Percentiles rank a stretch among this genome's conserved stretches.
phyloP scores from a whole-genome alignment of 2,888 invertebrate genomes.

The Apodemia duryi region DNA sequence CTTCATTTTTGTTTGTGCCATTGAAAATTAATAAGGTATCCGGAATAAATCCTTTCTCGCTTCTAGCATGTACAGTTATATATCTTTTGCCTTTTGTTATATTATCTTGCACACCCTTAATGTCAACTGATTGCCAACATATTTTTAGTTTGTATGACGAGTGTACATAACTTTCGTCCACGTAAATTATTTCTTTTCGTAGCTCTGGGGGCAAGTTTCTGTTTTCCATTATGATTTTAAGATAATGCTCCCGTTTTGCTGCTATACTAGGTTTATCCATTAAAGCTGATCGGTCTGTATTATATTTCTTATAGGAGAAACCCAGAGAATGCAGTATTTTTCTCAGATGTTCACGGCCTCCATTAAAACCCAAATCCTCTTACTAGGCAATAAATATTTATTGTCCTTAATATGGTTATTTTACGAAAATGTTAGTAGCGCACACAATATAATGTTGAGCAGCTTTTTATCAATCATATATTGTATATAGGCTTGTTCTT shows the following conservation, averaged over 20 bases:
- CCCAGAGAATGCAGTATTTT: conserved; percentile 24
- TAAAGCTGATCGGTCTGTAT: conserved; percentile 20
- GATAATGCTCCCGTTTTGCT: conserved; percentile 24
- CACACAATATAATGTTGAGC: background rate
- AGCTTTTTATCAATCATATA: background rate
- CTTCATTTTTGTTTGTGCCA: conserved; percentile 30
- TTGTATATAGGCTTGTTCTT: too few relatives aligned
- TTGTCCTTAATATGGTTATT: too few relatives aligned
- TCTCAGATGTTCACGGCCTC: conserved; percentile 24
- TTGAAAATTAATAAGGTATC: conserved; percentile 32
- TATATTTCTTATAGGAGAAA: conserved; percentile 26
- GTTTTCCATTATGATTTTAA: conserved; percentile 22
- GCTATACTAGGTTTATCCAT: conserved; percentile 26
- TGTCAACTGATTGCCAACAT: conserved; percentile 1
- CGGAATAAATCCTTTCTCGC: conserved; percentile 33
- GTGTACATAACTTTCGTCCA: conserved; percentile 38
- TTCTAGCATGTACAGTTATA: conserved; percentile 33
- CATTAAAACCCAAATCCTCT: conserved; percentile 24
- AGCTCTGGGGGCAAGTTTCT: conserved; percentile 24
- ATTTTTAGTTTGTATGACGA: conserved; percentile 19
- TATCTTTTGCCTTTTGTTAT: conserved; percentile 30
- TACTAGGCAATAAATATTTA: conserved; percentile 16
- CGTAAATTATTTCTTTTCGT: conserved; percentile 32
- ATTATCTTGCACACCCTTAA: conserved; percentile 16
- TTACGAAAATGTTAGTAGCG: too few relatives aligned